A percentile compares a stretch with the other conserved stretches of the same genome.
Conservation (phyloP, 2,113 vertebrate species). For the Willisornis vidua region DNA sequence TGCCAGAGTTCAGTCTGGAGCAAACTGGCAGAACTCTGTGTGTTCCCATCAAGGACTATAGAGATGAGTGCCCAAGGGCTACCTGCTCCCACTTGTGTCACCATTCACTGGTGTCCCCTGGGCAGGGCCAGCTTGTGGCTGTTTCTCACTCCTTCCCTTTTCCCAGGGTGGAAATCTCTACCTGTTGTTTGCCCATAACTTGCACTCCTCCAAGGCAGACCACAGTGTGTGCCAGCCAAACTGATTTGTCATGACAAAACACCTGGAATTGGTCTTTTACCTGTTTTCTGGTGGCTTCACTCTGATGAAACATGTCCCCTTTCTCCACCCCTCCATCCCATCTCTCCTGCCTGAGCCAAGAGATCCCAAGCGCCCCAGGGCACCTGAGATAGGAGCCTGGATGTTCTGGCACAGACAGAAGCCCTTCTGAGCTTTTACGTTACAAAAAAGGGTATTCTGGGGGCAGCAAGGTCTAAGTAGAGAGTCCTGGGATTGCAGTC, state of each 20-base stretch:
- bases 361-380: rapidly evolving
- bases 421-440: not conserved
- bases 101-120: not conserved
- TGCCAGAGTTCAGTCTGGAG: not conserved
- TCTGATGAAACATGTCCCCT: not conserved
- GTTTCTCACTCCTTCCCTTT: not conserved
- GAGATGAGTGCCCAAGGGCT: not conserved
- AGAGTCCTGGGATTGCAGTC: not conserved
- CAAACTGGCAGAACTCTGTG: rapidly evolving
- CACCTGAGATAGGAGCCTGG: not conserved
- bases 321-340: not conserved
- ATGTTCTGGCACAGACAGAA: not conserved
- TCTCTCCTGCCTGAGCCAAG: not conserved
- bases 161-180: not conserved
- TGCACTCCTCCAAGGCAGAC: rapidly evolving
- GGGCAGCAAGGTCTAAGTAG: not conserved
- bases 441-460: rapidly evolving
- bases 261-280: not conserved
- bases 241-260: rapidly evolving
- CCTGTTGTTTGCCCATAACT: rapidly evolving
- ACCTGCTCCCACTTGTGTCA: not conserved
- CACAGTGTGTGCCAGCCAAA: not conserved
- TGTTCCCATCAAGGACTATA: rapidly evolving
- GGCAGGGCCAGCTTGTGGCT: too few relatives aligned
- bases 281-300: not conserved